Percentiles rank a stretch among this genome's conserved stretches.
Conservation (phyloP, 2,888 invertebrate species). For the Allygus modestus region DNA sequence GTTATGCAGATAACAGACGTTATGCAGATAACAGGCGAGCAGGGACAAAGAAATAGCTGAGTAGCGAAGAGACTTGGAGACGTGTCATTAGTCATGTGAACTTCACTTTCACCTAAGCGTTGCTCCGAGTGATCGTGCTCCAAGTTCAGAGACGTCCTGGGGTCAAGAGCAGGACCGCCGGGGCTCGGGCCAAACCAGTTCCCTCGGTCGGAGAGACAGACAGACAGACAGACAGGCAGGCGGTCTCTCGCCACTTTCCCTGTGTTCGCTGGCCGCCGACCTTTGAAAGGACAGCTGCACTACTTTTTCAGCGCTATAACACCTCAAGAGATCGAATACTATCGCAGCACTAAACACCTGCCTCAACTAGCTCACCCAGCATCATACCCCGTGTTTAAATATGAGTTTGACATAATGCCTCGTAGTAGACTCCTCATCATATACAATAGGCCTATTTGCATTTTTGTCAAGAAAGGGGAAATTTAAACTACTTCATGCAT, state of each 20-base stretch:
- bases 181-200: background rate
- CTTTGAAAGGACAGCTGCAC: background rate
- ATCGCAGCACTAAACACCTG: no score
- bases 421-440: no score
- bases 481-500: no score
- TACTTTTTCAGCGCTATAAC: background rate
- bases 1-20: background rate
- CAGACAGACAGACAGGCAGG: background rate
- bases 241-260: background rate
- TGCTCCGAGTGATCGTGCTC: background rate
- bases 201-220: background rate
- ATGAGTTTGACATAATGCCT: no score
- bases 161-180: slow-evolving; percentile 2
- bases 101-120: background rate
- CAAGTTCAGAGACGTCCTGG: background rate
- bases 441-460: no score
- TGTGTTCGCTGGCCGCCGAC: background rate
- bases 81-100: no score
- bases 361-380: no score
- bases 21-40: slow-evolving; percentile 9
- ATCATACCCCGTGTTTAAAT: no score
- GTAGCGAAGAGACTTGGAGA: background rate
- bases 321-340: no score
- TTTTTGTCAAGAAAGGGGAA: no score
- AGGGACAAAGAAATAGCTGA: background rate